These are phyloP conservation scores for Mallotus villosus DNA, from an alignment of 2,797 vertebrate species.

Conservation along the genomic window DNA sequence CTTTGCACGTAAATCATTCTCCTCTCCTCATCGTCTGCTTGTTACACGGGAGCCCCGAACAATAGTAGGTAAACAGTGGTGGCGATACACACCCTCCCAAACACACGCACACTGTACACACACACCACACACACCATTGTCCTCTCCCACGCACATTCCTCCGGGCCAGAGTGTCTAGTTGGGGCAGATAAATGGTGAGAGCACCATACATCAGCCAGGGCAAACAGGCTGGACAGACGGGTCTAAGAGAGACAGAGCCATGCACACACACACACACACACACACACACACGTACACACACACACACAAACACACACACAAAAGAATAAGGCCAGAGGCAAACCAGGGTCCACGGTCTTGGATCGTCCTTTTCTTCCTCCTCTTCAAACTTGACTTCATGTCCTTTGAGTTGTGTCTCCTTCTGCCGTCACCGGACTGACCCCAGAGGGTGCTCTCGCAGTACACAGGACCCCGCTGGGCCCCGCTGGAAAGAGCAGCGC, in stretches of 20 bases:
- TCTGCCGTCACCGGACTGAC: not conserved
- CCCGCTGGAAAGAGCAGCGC: constrained; percentile 13
- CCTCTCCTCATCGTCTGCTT: too few relatives aligned
- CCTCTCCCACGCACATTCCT: constrained; percentile 58
- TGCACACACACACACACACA: constrained; percentile 19
- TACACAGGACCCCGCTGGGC: not conserved
- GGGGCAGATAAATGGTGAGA: constrained; percentile 51
- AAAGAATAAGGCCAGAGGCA: constrained; percentile 19
- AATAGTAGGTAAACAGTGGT: too few relatives aligned
- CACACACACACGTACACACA: constrained; percentile 11
- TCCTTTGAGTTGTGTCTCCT: constrained; percentile 1
- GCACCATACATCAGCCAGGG: constrained; percentile 50
- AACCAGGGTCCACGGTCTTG: constrained; percentile 13
- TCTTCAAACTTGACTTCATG: constrained; percentile 23
- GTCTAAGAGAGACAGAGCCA: constrained; percentile 29
- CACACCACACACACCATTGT: constrained; percentile 25
- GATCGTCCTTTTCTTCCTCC: constrained; percentile 26
- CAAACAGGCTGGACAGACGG: constrained; percentile 57
- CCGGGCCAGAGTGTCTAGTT: constrained; percentile 45
- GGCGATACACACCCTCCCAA: not conserved
- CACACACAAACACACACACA: constrained; percentile 7
- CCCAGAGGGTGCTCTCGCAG: not conserved
- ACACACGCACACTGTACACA: not conserved
- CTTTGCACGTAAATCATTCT: too few relatives aligned
- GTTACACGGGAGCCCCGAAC: too few relatives aligned